Conservation (phyloP, 2,113 vertebrate species). For the Saccopteryx leptura region DNA sequence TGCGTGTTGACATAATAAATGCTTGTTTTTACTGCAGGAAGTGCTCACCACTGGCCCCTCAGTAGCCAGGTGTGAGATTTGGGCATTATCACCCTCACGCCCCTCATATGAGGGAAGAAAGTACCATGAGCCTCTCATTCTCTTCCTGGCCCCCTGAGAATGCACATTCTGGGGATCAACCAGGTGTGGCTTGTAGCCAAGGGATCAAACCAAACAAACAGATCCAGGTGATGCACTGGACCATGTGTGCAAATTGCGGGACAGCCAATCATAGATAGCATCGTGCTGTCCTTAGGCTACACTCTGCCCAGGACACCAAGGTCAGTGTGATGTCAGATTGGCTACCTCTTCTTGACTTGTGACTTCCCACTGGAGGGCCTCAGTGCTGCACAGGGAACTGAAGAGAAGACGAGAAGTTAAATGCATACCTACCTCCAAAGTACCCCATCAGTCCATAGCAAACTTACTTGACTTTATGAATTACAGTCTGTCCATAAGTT, state of each 20-base stretch:
- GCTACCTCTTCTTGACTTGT: neutral
- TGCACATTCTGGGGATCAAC: neutral
- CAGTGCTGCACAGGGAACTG: no score
- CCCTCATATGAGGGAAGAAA: neutral
- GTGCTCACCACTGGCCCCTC: neutral
- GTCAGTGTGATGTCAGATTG: neutral
- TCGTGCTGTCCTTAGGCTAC: neutral
- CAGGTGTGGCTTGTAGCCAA: neutral
- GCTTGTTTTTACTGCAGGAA: neutral
- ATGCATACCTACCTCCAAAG: neutral
- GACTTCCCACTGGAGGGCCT: neutral
- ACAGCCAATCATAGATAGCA: neutral
- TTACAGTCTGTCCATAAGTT: conserved; percentile 60
- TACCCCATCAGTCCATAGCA: fast-evolving
- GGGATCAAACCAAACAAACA: neutral
- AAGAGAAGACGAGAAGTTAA: neutral
- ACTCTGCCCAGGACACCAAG: neutral
- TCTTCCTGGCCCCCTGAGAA: neutral
- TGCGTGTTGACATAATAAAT: neutral
- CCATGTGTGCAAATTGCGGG: neutral
- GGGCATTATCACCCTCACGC: neutral
- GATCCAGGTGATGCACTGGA: neutral
- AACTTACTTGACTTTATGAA: conserved; percentile 84
- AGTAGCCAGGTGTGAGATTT: neutral
- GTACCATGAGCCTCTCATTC: neutral